Percentiles rank a stretch among this genome's conserved stretches.
Evolutionary conservation across 2,113 vertebrate species (phyloP).

Genomic region (Bos taurus): DNA sequence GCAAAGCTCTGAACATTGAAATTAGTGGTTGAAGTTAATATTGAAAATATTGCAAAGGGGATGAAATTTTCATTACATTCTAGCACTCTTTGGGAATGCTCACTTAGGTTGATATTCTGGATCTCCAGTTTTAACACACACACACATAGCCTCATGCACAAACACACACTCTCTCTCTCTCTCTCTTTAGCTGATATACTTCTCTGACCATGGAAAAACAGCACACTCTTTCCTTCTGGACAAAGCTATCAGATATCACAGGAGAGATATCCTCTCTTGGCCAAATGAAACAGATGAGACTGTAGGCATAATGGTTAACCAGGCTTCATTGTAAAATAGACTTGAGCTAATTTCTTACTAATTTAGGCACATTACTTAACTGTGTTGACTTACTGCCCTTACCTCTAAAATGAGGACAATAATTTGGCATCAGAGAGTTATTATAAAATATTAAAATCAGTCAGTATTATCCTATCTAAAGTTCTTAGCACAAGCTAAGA

Average conservation of each 20-base stretch:
- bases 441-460: background rate
- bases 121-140: background rate
- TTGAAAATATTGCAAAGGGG: background rate
- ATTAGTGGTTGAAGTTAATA: background rate
- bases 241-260: background rate
- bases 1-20: background rate
- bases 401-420: background rate
- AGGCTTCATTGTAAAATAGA: background rate
- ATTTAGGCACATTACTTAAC: background rate
- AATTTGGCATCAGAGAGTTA: background rate
- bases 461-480: background rate
- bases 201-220: background rate
- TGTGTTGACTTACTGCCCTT: background rate
- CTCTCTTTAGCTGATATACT: background rate
- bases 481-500: background rate
- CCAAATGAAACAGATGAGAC: background rate
- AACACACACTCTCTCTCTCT: no score
- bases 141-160: no score
- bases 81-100: background rate
- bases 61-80: background rate
- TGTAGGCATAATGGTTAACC: background rate
- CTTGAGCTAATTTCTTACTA: background rate
- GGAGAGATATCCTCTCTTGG: background rate
- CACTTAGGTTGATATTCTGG: background rate
- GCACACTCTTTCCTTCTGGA: background rate